Percentiles rank a stretch among this genome's conserved stretches.
These are phyloP conservation scores for Neomorphus geoffroyi DNA, from an alignment of 2,797 vertebrate species.

Conservation along the genomic window DNA sequence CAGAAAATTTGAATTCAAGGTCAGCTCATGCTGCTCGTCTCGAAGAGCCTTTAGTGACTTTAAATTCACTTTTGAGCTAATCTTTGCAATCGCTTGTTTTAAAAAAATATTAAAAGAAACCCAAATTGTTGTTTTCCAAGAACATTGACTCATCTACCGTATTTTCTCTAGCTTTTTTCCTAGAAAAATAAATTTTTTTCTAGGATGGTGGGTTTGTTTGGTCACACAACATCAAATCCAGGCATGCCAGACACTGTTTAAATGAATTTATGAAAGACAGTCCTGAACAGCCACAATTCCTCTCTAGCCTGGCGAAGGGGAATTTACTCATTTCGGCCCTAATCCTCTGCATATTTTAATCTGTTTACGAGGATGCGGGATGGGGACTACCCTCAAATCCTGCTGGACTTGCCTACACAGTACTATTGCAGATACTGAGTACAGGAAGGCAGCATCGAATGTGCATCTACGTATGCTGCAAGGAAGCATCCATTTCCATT, in stretches of 20 bases:
- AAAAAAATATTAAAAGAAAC: background rate
- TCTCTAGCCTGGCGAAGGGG: background rate
- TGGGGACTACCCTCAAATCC: background rate
- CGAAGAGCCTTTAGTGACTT: background rate
- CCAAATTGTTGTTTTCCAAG: background rate
- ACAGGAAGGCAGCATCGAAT: background rate
- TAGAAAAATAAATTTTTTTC: background rate
- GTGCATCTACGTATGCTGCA: rapidly evolving
- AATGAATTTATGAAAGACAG: background rate
- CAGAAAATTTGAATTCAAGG: background rate
- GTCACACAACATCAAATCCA: background rate
- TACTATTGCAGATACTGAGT: background rate
- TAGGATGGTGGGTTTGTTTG: background rate
- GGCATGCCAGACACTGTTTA: background rate
- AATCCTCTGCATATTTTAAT: background rate
- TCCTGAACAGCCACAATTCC: background rate
- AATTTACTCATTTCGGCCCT: background rate
- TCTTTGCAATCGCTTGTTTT: background rate
- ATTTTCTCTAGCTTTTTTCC: background rate
- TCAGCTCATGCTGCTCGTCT: background rate
- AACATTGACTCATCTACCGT: background rate
- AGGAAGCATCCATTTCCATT: background rate
- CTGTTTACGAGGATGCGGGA: background rate
- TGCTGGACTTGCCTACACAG: background rate
- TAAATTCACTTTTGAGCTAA: background rate